Percentiles rank a stretch among this genome's conserved stretches.
Conservation (phyloP, 1,140 invertebrate genomes). For the Spodoptera frugiperda region DNA sequence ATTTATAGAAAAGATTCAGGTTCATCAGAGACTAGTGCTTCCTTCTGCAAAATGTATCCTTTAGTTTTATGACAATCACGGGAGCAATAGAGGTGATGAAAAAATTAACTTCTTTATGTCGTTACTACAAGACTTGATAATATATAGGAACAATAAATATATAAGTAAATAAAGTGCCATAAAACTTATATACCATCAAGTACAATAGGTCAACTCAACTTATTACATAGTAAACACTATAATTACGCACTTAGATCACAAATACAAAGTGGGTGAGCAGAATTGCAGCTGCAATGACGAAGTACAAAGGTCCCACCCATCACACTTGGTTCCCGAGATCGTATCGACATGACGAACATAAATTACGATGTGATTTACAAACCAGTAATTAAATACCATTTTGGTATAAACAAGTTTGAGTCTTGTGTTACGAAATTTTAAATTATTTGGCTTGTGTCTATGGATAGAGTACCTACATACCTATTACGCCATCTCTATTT, state of each 20-base stretch:
- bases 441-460: not conserved
- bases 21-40: too few species aligned
- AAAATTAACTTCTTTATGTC: too few species aligned
- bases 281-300: constrained; percentile 29
- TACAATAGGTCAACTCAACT: not conserved
- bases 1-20: too few species aligned
- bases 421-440: constrained; percentile 7
- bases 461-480: not conserved
- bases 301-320: constrained; percentile 37
- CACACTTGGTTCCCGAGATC: constrained; percentile 16
- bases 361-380: constrained; percentile 35
- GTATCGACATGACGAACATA: constrained; percentile 38
- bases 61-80: too few species aligned
- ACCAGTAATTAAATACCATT: constrained; percentile 33
- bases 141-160: too few species aligned
- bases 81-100: too few species aligned
- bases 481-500: not conserved
- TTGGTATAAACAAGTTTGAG: constrained; percentile 9
- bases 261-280: constrained; percentile 37
- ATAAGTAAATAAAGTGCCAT: too few species aligned
- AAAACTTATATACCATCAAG: constrained; percentile 12
- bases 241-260: constrained; percentile 32
- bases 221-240: constrained; percentile 27
- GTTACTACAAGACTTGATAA: too few species aligned
- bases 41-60: too few species aligned